A percentile compares a stretch with the other conserved stretches of the same genome.
Evolutionary conservation across 2,113 vertebrate genomes (phyloP).

Genomic region (Irena cyanogastra): DNA sequence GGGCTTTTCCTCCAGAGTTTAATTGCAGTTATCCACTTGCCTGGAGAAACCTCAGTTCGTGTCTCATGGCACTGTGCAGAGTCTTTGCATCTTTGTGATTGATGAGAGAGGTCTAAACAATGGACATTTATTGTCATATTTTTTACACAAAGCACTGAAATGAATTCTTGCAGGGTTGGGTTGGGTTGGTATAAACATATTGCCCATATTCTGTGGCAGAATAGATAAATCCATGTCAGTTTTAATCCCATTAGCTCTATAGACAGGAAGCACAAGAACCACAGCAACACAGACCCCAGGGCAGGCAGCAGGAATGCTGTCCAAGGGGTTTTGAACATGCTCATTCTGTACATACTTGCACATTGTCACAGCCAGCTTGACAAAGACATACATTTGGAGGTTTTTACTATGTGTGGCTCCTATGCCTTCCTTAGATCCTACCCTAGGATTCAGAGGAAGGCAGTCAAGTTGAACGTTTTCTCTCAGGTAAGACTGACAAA

Average conservation of each 20-base stretch:
- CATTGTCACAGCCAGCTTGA: background rate
- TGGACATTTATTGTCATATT: background rate
- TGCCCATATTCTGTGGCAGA: background rate
- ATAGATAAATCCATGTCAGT: background rate
- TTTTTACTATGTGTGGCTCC: background rate
- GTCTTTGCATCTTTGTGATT: background rate
- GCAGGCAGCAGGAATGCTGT: background rate
- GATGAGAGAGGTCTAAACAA: background rate
- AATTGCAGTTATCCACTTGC: background rate
- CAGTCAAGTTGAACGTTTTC: background rate
- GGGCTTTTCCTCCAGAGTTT: background rate
- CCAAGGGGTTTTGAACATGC: background rate
- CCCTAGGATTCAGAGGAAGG: background rate
- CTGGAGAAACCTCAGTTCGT: background rate
- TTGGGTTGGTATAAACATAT: background rate
- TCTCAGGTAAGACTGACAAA: background rate
- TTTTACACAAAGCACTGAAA: background rate
- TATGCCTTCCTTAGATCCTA: background rate
- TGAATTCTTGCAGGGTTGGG: background rate
- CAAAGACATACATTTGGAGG: background rate
- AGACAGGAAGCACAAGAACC: background rate
- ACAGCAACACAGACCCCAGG: background rate
- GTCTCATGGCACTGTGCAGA: background rate
- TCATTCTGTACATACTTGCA: background rate
- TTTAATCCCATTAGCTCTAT: background rate